Base-by-base conservation (phyloP, 2,797 vertebrate species). In the Merluccius polli region DNA sequence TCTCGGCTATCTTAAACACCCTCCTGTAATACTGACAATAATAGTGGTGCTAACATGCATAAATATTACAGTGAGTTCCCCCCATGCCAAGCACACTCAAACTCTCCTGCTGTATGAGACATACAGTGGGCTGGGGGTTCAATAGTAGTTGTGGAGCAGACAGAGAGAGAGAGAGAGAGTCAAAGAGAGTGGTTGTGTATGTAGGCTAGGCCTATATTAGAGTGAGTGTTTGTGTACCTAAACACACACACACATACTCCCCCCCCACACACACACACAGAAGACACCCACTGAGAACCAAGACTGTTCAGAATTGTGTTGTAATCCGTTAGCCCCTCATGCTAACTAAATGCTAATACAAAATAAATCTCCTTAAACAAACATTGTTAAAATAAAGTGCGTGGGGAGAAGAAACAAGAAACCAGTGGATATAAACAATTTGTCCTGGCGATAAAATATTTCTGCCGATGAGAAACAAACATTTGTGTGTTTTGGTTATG, bases 1-100 rank as follows among this genome's bases (percentile, higher is more conserved):
- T 86, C 83, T 85, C 74, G 79, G 29, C 69, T 71, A 73, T 76
- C 84, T 85, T 80, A 87, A 87, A 85, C 76, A 83, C 78, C 63
- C 48, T 52, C 48, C 18, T 52, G 48, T 52, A 52, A n/a, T 52
- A n/a, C 21, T 52, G n/a, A 52, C 48, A 52, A 52, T 21, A 52
- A 52, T 4, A 52, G 18, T 8, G 48, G 36, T 52, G 48, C 48
- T 52, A 52, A 52, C 48, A 52, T 44, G 41, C 41, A 15, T 8
- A 52, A 18, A 52, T n/a, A 21, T 6, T n/a, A 52, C 48, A 44
- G 41, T 18, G 41, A 44, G 41, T 44, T 44, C 13, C 41, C 41
- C 41, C 41, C 41, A 44, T 44, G 41, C 41, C 41, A 44, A 44
- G 48, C 21, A n/a, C 48, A 21, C 33, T 21, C 4, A 52, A 18